Percentiles rank a stretch among this genome's conserved stretches.
Conservation (phyloP, 2,888 invertebrate species). For the Psylliodes chrysocephalus region DNA sequence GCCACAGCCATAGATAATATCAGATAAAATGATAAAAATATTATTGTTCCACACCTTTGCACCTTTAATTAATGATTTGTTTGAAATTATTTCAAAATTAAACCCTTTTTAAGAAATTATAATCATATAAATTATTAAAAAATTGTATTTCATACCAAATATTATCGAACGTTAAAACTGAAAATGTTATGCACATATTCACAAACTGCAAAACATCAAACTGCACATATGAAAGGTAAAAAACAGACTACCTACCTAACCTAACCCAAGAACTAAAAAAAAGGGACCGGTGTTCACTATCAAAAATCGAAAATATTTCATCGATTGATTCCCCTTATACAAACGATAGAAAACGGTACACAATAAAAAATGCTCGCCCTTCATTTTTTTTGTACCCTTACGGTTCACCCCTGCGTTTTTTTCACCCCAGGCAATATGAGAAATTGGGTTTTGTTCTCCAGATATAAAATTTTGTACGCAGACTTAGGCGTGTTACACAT, state of each 20-base stretch:
- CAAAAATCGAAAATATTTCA: slow-evolving; percentile 59
- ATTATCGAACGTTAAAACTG: too few species aligned
- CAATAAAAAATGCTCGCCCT: slow-evolving; percentile 61
- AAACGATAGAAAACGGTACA: slow-evolving; percentile 60
- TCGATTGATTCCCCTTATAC: slow-evolving; percentile 61
- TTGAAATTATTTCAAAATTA: too few species aligned
- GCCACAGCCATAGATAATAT: too few species aligned
- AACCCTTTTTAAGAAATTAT: too few species aligned
- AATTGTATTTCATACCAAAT: too few species aligned
- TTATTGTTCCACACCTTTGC: too few species aligned
- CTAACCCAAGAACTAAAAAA: slow-evolving; percentile 56
- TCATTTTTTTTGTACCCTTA: slow-evolving; percentile 60
- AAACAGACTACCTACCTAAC: slow-evolving; percentile 59
- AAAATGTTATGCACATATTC: slow-evolving; percentile 13
- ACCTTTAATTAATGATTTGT: too few species aligned
- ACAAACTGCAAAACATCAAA: slow-evolving; percentile 13
- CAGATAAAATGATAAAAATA: too few species aligned
- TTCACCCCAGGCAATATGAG: slow-evolving; percentile 50
- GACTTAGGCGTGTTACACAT: slow-evolving; percentile 51
- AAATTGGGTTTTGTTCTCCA: slow-evolving; percentile 53
- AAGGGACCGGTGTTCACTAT: slow-evolving; percentile 48
- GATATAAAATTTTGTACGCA: slow-evolving; percentile 51
- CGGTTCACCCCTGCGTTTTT: slow-evolving; percentile 50
- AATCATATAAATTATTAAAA: too few species aligned
- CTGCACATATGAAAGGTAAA: slow-evolving; percentile 58